Percentiles rank a stretch among this genome's conserved stretches.
Conservation (phyloP, 2,113 vertebrate genomes). For the Leuciscus idus region DNA sequence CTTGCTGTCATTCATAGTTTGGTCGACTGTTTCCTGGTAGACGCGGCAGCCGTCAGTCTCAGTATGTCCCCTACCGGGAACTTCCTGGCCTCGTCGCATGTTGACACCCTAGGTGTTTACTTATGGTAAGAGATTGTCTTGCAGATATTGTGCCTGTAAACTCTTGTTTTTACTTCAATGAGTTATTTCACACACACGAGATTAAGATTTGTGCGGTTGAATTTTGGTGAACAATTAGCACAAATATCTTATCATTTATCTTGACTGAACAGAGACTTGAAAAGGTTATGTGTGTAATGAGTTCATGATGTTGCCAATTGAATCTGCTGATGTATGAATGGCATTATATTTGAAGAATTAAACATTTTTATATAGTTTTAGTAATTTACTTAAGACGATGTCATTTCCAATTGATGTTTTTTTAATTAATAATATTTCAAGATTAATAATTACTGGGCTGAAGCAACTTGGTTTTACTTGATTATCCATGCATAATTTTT, state of each 20-base stretch:
- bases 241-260: background rate
- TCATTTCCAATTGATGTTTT: no score
- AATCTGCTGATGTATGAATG: background rate
- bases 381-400: background rate
- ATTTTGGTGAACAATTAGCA: background rate
- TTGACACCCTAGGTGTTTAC: conserved; percentile 91
- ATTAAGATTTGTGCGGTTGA: background rate
- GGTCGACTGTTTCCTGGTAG: conserved; percentile 92
- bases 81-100: conserved; percentile 89
- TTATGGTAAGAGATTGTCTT: conserved; percentile 85
- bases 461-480: no score
- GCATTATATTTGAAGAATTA: background rate
- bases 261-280: background rate
- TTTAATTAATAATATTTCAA: no score
- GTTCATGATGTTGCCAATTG: background rate
- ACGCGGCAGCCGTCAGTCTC: conserved; percentile 85
- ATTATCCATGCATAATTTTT: no score
- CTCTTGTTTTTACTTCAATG: conserved; percentile 17
- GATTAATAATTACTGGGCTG: no score
- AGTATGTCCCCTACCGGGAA: conserved; percentile 94
- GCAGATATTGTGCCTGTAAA: conserved; percentile 12
- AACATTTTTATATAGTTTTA: background rate
- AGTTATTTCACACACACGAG: conserved; percentile 47
- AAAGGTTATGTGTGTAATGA: background rate
- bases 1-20: conserved; percentile 63